Base-by-base conservation (phyloP, 1,140 invertebrate species). In the Parapsyche elsis region DNA sequence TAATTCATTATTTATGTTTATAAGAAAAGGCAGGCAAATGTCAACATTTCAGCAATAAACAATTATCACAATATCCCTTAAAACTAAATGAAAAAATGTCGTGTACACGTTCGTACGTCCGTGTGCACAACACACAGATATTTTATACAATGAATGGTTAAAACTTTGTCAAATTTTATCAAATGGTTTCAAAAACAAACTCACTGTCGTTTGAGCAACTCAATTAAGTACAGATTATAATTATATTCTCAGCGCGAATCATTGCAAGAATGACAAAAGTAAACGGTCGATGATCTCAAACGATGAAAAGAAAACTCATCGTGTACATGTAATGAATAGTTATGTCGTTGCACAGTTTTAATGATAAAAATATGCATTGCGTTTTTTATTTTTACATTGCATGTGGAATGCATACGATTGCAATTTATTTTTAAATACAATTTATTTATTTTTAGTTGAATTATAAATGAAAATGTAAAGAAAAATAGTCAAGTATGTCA, bases 21-120 rank as follows among this genome's bases (percentile, higher is more conserved):
- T 85, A 86, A 85, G 85, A 87, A 86, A 86, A 85, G 86, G 84
- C 85, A 84, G 85, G 84, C 85, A 86, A 83, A 84, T 85, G 85
- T 86, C 85, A 85, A 83, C 85, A 74, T 86, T 85, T 86, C 86
- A 67, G 86, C 86, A 85, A 86, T 86, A 86, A 85, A 86, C 86
- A 84, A 85, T 86, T 87, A 86, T 87, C 87, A 86, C 87, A 87
- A 87, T 88, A 87, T 86, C 76, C 71, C 38, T 70, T 38, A 26
- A 24, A 30, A 71, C 59, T 67, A 67, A 67, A 67, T 67, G 64
- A 67, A 67, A n/a, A 38, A 67, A 67, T 67, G n/a, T 67, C 24
- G 24, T 53, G 12, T 12, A 10, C 4, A 53, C 49, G 12, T 5
- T 53, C 5, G 49, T 16, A 12, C 49, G 16, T 53, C 49, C 4